These are phyloP conservation scores for Pituophis catenifer DNA, from an alignment of 2,113 vertebrate genomes.

Conservation along the genomic window DNA sequence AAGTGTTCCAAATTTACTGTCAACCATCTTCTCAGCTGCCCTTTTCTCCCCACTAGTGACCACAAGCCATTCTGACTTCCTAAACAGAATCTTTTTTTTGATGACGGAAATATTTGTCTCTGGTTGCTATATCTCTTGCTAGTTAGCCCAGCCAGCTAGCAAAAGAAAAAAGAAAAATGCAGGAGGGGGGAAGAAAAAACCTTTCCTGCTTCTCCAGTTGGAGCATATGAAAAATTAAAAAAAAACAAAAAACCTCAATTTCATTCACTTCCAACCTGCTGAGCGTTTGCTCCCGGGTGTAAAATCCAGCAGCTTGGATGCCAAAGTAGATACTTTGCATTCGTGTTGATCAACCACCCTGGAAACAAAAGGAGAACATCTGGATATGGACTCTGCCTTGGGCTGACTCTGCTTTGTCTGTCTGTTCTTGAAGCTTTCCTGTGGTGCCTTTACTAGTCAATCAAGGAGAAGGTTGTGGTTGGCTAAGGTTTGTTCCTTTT, in stretches of 20 bases:
- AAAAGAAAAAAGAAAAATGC: no score
- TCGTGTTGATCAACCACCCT: not conserved
- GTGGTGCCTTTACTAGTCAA: not conserved
- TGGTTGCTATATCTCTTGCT: rapidly evolving
- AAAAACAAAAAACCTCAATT: not conserved
- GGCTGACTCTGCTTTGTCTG: not conserved
- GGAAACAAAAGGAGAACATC: not conserved
- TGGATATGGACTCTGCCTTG: no score
- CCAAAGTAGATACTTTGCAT: not conserved
- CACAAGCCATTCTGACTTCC: not conserved
- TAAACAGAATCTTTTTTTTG: not conserved
- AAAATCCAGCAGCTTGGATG: not conserved
- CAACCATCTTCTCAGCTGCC: not conserved
- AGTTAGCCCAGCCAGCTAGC: not conserved
- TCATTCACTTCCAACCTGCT: not conserved
- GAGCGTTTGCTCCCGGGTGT: rapidly evolving
- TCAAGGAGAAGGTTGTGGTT: not conserved
- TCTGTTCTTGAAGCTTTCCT: not conserved
- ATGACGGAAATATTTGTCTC: rapidly evolving
- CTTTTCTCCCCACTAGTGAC: not conserved
- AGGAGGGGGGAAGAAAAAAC: not conserved
- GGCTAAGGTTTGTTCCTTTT: not conserved
- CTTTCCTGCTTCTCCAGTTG: not conserved
- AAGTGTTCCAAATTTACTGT: not conserved
- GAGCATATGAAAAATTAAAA: not conserved